A percentile compares a stretch with the other conserved stretches of the same genome.
phyloP scores from a whole-genome alignment of 2,888 invertebrate species.

The Agapostemon virescens region DNA sequence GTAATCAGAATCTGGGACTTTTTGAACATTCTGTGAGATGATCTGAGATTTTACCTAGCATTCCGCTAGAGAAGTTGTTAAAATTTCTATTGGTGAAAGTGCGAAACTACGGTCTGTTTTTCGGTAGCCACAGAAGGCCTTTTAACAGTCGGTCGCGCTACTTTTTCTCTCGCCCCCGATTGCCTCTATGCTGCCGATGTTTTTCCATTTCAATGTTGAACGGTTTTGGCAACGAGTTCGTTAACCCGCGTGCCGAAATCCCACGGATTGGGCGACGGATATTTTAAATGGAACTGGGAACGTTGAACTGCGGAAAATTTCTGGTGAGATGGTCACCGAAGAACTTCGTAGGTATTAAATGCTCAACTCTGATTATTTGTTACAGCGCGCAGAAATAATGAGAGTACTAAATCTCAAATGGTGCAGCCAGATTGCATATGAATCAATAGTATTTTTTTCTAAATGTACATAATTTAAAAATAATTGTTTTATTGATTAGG shows the following conservation, averaged over 20 bases:
- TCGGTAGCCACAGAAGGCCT: constrained; percentile 25
- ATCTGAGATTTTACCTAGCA: background rate
- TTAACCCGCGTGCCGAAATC: constrained; percentile 38
- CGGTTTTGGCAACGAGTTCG: constrained; percentile 48
- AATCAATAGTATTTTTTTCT: background rate
- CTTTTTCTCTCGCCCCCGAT: constrained; percentile 9
- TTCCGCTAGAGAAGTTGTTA: background rate
- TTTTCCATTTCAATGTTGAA: constrained; percentile 36
- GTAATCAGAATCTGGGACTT: background rate
- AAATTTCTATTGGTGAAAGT: background rate
- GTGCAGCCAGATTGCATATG: background rate
- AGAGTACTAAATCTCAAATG: background rate
- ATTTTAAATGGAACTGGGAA: constrained; percentile 38
- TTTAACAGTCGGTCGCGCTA: constrained; percentile 11
- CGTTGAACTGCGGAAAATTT: constrained; percentile 8
- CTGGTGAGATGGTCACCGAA: background rate
- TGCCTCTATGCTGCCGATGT: constrained; percentile 12
- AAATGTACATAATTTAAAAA: background rate
- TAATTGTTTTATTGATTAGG: background rate
- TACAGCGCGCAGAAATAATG: background rate
- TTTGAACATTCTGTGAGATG: background rate
- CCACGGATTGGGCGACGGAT: constrained; percentile 16
- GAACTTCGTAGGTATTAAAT: background rate
- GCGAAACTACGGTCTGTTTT: constrained; percentile 38
- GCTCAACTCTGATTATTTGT: background rate